Evolutionary conservation across 2,797 vertebrate species (phyloP).

Genomic region (Momotus momota): DNA sequence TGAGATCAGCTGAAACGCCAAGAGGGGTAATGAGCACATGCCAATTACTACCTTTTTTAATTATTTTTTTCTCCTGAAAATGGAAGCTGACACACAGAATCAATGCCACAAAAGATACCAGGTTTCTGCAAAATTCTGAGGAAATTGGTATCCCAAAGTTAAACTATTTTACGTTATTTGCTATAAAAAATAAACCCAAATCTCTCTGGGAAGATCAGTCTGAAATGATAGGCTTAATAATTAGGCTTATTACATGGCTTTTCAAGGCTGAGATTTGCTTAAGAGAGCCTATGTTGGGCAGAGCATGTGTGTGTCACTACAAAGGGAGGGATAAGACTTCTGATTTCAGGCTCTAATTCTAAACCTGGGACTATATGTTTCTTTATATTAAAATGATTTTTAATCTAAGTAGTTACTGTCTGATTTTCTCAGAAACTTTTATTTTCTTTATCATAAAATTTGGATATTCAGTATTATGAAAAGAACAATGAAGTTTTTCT

Average conservation of each 20-base stretch:
- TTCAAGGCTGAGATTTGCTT: background rate
- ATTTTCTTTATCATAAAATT: background rate
- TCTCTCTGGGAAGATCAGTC: background rate
- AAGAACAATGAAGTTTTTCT: background rate
- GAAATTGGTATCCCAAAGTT: background rate
- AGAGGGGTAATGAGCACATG: rapidly evolving
- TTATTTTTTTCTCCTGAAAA: background rate
- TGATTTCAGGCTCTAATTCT: background rate
- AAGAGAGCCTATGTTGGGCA: background rate
- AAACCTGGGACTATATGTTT: background rate
- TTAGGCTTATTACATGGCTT: background rate
- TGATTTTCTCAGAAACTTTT: background rate
- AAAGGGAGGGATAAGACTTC: background rate
- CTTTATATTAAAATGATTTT: background rate
- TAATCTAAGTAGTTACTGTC: background rate
- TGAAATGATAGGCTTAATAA: background rate
- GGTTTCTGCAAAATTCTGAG: background rate
- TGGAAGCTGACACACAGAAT: background rate
- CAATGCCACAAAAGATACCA: background rate
- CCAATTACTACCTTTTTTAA: background rate
- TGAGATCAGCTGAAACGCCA: background rate
- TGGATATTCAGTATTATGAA: background rate
- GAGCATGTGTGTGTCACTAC: background rate
- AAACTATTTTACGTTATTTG: background rate
- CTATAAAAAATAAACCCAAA: background rate